Evolutionary conservation across 2,888 invertebrate species (phyloP).

Genomic region (Cinara cedri): DNA sequence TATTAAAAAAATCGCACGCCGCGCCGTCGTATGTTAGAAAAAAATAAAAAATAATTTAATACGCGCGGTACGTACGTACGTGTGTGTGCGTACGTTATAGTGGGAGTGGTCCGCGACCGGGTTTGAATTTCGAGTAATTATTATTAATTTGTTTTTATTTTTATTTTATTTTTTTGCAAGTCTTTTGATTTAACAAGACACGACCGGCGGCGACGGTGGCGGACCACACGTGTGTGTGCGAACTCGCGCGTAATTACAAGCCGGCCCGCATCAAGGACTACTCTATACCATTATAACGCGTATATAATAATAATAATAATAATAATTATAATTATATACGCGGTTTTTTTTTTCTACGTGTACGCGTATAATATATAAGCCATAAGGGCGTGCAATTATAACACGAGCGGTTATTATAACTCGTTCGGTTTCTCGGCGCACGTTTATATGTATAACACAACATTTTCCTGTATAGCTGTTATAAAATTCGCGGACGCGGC

Average conservation of each 20-base stretch:
- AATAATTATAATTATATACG: too few species aligned
- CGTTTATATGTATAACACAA: too few species aligned
- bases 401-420: conserved; percentile 14
- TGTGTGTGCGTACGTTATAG: background rate
- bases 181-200: conserved; percentile 21
- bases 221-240: background rate
- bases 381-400: too few species aligned
- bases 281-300: too few species aligned
- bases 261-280: conserved; percentile 29
- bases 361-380: background rate
- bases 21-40: too few species aligned
- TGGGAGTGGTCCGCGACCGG: conserved; percentile 46
- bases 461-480: too few species aligned
- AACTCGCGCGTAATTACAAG: conserved; percentile 10
- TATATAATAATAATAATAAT: background rate
- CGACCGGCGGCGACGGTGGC: conserved; percentile 3
- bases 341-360: background rate
- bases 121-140: conserved; percentile 31
- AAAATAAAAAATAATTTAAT: too few species aligned
- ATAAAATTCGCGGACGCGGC: conserved; percentile 10
- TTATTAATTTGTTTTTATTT: background rate
- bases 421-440: too few species aligned
- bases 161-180: conserved; percentile 28
- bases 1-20: too few species aligned
- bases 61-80: too few species aligned